Base-by-base conservation (phyloP, 2,113 vertebrate species). In the Seriola dumerili region DNA sequence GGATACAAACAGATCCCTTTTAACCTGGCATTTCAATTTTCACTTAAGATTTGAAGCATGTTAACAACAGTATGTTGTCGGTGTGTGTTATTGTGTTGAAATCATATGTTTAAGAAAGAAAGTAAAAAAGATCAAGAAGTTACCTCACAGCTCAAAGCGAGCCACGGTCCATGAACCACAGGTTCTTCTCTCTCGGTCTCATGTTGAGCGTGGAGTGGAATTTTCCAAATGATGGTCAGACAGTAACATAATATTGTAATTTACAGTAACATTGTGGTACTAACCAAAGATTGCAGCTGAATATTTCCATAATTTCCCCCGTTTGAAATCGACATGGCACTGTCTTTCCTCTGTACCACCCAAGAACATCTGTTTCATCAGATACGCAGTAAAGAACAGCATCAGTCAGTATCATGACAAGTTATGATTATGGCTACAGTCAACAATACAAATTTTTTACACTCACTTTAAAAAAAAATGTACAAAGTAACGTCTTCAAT, bases 201-300 rank as follows among this genome's bases (percentile, higher is more conserved):
- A 34, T 16, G 34, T 62, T 75, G 68, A 72, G 54, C 2, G 0
- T 0, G 4, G 38, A 48, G 50, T 86, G 71, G 83, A 70, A 81
- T 71, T 83, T 90, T 91, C 89, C 83, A 85, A 80, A 57, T 0
- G 19, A 12, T 21, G 71, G 52, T 77, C 59, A 81, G 34, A 78
- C 88, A 21, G 86, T 74, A 89, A 90, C 38, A 10, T 61, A 78
- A 91, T 85, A 85, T 85, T 70, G 54, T 71, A 88, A 86, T 84
- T 90, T 85, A 58, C 79, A 48, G 71, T 42, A 78, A 78, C 54
- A 61, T 32, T 88, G 87, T 78, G 84, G 90, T 72, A 2, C 21
- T 8, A 42, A 54, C 73, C 52, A 11, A 82, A 85, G 86, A 89
- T 85, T 64, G 64, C 67, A 36, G 78, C 6, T 13, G 36, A 78